phyloP scores from a whole-genome alignment of 1,140 invertebrate genomes.

The Apis cerana region DNA sequence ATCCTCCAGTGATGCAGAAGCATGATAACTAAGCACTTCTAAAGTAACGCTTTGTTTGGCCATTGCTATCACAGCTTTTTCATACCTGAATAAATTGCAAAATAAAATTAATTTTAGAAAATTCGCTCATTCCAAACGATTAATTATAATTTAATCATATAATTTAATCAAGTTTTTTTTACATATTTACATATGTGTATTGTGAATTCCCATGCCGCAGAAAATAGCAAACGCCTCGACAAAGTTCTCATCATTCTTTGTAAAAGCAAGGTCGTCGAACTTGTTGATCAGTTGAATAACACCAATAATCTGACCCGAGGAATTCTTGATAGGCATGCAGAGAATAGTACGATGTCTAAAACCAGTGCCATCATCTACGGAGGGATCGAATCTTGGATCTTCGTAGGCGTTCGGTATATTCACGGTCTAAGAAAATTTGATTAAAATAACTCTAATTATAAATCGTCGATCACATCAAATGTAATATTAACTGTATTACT shows the following conservation, averaged over 20 bases:
- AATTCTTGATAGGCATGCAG: conserved; percentile 97
- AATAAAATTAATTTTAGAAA: neutral
- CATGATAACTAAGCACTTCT: conserved; percentile 97
- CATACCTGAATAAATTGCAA: conserved; percentile 84
- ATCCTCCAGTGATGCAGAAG: conserved; percentile 94
- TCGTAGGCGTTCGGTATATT: conserved; percentile 95
- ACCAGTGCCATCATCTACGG: conserved; percentile 88
- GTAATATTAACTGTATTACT: neutral
- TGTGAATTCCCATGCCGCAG: conserved; percentile 98
- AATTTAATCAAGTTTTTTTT: too few species aligned
- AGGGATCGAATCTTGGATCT: conserved; percentile 94
- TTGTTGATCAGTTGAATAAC: conserved; percentile 97
- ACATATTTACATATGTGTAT: conserved; percentile 92
- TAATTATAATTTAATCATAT: too few species aligned
- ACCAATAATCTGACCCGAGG: conserved; percentile 93
- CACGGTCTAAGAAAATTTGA: conserved; percentile 85
- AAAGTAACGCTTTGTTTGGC: conserved; percentile 97
- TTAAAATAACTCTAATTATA: neutral
- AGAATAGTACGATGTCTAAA: conserved; percentile 93
- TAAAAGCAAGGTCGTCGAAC: conserved; percentile 93
- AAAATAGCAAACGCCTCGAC: conserved; percentile 98
- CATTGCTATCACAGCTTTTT: conserved; percentile 95
- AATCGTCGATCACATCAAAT: neutral
- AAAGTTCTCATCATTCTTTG: conserved; percentile 96
- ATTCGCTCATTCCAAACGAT: neutral